Evolutionary conservation across 2,888 invertebrate species (phyloP), one percentile per base, ranked within the genome.

Genomic region (Bellardia bayeri): DNA sequence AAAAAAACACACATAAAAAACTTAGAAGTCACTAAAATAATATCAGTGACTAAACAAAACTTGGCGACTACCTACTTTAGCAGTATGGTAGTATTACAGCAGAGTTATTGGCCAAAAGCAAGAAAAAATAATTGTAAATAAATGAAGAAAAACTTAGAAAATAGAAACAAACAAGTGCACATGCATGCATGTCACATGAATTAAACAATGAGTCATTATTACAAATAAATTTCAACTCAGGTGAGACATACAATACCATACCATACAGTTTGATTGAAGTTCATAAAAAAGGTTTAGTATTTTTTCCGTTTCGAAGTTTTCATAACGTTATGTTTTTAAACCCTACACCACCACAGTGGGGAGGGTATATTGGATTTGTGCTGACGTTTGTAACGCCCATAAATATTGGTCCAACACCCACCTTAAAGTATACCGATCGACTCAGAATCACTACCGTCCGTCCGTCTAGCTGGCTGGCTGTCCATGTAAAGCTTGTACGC

Each of bases 111-210:
- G 64, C 71, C 51, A 61, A 61, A 33, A 37, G 5, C 37, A 37
- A 40, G 16, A 64, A 71, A 82, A 56, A 54, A 23, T 8, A 51
- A 75, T 33, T 81, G 5, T 9, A 66, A 74, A 82, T 66, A 66
- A 66, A 72, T 42, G 40, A 23, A 64, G 51, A 51, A 37, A n/a
- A 37, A 64, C 63, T 23, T 45, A 42, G 37, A 68, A 49, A 58
- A 14, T 13, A 30, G 23, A 61, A 37, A 16, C 13, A 58, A 68
- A 37, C 30, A 78, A 63, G 23, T 68, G 66, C 68, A 69, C 30
- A 63, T 75, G 54, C 80, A 69, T 80, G 85, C 85, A 85, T 85
- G 80, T 69, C 80, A 75, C 80, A 85, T 85, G 75, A 69, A 58
- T 75, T 61, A 54, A 68, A 75, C 66, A 61, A 33, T 82, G 86